Base-by-base conservation (phyloP, 1,140 invertebrate species). In the Carposina sasakii region DNA sequence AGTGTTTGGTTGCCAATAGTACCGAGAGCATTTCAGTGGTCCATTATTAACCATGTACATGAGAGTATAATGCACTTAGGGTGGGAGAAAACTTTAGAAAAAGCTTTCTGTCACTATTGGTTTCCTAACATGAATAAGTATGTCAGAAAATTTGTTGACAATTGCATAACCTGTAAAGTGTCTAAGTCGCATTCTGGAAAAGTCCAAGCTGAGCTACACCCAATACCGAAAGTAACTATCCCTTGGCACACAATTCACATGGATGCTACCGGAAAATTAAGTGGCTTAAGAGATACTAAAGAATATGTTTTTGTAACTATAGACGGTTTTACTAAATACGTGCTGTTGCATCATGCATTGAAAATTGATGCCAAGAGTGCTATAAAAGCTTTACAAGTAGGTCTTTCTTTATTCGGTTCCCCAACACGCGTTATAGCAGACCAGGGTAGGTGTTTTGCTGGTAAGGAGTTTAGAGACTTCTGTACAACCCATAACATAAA, bases 301-400 rank as follows among this genome's bases (percentile, higher is more conserved):
- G 46, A 54, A 21, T 54, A 63, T 31, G 41, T 45, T n/a, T 28
- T 78, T 3, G 63, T 65, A 2, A 34, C 53, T 1, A 54, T 78
- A 0, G 74, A 78, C 28, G 67, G 59, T 0, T 77, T 77, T 44
- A 75, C 60, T 0, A 77, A 73, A 46, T 82, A 58, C 49, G 45
- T 59, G 2, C 54, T 73, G 24, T 28, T 59, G 0, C 48, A 58
- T 37, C 58, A 64, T 13, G 51, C 57, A 8, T 42, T 34, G 15
- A 52, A 56, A 40, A 66, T 60, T 36, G 48, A 54, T n/a, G 26
- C 52, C n/a, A n/a, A n/a, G n/a, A n/a, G n/a, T n/a, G n/a, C n/a
- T n/a, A n/a, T 13, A 36, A 48, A 28, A 57, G 53, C 51, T 5
- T 19, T 60, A 9, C 28, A 44, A 9, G n/a, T 41, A 5, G 43